Evolutionary conservation across 1,140 invertebrate genomes (phyloP).

Genomic region (Heliconius congener): DNA sequence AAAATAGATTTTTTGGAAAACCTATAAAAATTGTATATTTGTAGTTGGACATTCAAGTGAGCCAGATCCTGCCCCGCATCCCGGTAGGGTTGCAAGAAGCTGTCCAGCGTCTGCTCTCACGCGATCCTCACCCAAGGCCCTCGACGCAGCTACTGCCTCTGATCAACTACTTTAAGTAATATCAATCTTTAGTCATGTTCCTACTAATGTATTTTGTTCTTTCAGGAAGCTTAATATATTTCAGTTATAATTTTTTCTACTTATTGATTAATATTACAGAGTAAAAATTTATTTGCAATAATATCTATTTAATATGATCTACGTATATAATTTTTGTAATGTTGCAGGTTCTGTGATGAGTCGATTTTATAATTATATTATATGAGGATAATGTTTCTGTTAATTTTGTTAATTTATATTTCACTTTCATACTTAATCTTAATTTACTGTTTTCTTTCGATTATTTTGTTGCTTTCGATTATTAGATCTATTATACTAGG

Average conservation of each 20-base stretch:
- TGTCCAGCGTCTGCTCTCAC: conserved; percentile 89
- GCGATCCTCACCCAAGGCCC: conserved; percentile 90
- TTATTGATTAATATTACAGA: too few relatives aligned
- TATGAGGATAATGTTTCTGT: neutral
- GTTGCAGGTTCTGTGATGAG: neutral
- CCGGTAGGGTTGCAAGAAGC: conserved; percentile 94
- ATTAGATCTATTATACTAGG: neutral
- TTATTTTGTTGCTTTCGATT: neutral
- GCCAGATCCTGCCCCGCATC: conserved; percentile 88
- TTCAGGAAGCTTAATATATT: neutral
- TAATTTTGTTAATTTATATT: neutral
- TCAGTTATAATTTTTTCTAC: neutral
- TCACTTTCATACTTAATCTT: neutral
- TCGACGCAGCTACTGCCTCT: conserved; percentile 93
- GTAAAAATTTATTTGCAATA: neutral
- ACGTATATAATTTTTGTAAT: neutral
- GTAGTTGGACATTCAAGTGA: conserved; percentile 89
- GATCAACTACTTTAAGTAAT: conserved; percentile 93
- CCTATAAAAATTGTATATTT: conserved; percentile 1
- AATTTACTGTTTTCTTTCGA: neutral
- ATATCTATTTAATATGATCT: neutral
- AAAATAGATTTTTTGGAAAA: too few relatives aligned
- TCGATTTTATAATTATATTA: neutral
- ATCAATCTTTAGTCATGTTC: neutral
- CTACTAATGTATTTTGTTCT: neutral